Base-by-base conservation (phyloP, 2,797 vertebrate species). In the Pipistrellus pygmaeus region DNA sequence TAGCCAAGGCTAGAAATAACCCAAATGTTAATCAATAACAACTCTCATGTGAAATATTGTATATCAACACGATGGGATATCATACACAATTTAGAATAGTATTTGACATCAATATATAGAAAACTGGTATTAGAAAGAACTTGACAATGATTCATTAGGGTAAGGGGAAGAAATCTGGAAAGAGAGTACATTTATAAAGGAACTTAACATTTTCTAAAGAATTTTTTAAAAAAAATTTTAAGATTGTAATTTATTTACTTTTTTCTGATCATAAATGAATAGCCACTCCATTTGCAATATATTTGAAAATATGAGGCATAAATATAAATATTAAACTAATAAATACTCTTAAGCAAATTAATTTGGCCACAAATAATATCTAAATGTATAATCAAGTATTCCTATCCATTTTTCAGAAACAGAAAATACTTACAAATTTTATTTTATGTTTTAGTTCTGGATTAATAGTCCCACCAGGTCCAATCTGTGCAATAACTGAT, bases 381-480 rank as follows among this genome's bases (percentile, higher is more conserved):
- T 46, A 88, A 55, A 66, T 44, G 25, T 57, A 84, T 57, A 81
- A 91, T 32, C 32, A 75, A 81, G 53, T 68, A 85, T 48, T 92
- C 35, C 57, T 86, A 30, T 18, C 32, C 35, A 64, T 75, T 92
- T 86, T 75, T 32, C 55, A 77, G 51, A 88, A 93, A 90, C 10
- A 44, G 35, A 89, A 89, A 89, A 93, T 62, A 97, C 98, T 98
- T 97, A 99, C 99, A 98, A 98, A 98, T 93, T 84, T 98, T 57
- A 99, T 98, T 91, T 98, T 99, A 62, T 98, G 97, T 95, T 99
- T 99, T 68, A 99, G 97, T 73, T 99, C 98, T 53, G 96, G 98
- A 97, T 97, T 98, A 69, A 99, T 97, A 14, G 98, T 98, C 55
- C 98, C 98, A 88, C 98, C 98, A 5, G 98, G 97, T 96, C 98